These are phyloP conservation scores for Ericerus pela DNA, from an alignment of 1,140 invertebrate genomes.

Conservation along the genomic window DNA sequence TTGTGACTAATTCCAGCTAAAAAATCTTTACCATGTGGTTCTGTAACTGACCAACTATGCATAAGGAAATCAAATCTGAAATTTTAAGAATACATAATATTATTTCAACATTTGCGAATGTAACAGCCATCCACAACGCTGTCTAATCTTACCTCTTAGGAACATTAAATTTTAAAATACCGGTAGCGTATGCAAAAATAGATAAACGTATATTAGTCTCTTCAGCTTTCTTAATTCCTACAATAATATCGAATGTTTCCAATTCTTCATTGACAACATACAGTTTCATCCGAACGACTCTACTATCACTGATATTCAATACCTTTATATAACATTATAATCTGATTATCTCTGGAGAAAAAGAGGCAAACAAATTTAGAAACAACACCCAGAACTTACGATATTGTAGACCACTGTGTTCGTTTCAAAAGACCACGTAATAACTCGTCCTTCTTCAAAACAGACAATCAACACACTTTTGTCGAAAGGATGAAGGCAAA, in stretches of 20 bases:
- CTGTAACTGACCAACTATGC: slow-evolving; percentile 20
- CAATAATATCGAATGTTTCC: not conserved
- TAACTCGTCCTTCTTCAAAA: slow-evolving; percentile 13
- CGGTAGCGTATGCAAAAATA: not conserved
- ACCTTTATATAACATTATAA: not conserved
- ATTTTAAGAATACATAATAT: no score
- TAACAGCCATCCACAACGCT: no score
- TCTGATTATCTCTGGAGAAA: not conserved
- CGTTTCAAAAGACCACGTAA: slow-evolving; percentile 16
- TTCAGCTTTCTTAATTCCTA: not conserved
- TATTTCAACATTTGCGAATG: no score
- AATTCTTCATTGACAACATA: not conserved
- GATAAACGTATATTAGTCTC: not conserved
- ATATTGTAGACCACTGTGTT: slow-evolving; percentile 9
- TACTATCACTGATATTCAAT: not conserved
- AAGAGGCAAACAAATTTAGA: not conserved
- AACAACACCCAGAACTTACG: slow-evolving; percentile 2
- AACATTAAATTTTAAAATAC: not conserved
- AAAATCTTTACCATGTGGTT: slow-evolving; percentile 22
- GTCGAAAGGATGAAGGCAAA: slow-evolving; percentile 26
- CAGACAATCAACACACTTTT: slow-evolving; percentile 16
- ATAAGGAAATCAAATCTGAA: slow-evolving; percentile 7
- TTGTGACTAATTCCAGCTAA: slow-evolving; percentile 28
- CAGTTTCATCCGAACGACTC: not conserved
- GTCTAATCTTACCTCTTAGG: not conserved